Evolutionary conservation across 2,797 vertebrate species (phyloP).

Genomic region (Staurois parvus): DNA sequence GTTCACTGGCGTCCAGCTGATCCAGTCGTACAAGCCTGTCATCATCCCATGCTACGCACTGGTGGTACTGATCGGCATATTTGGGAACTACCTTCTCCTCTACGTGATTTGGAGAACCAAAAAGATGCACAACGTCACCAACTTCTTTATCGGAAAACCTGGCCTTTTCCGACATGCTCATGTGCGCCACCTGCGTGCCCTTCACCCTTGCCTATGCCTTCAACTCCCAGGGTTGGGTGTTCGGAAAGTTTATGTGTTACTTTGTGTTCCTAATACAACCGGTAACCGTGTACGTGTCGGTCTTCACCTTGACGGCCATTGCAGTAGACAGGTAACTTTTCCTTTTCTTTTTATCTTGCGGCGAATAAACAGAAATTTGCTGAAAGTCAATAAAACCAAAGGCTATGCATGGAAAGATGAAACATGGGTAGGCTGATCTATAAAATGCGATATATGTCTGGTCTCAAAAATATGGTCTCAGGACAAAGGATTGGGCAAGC

Average conservation of each 20-base stretch:
- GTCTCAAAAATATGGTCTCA: no score
- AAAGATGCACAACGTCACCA: conserved; percentile 92
- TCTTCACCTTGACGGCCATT: conserved; percentile 89
- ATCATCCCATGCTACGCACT: conserved; percentile 88
- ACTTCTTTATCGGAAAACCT: conserved; percentile 91
- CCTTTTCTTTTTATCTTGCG: not conserved
- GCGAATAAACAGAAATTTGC: not conserved
- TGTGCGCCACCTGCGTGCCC: conserved; percentile 88
- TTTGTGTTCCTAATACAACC: conserved; percentile 90
- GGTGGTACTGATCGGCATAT: conserved; percentile 83
- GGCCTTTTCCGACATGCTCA: conserved; percentile 91
- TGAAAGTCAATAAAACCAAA: not conserved
- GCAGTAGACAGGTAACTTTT: conserved; percentile 85
- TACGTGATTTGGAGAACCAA: conserved; percentile 87
- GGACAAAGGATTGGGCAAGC: no score
- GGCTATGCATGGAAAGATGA: not conserved
- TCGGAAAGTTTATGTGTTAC: conserved; percentile 88
- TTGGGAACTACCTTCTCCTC: conserved; percentile 88
- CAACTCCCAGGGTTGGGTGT: conserved; percentile 88
- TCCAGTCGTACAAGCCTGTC: conserved; percentile 87
- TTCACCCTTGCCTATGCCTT: conserved; percentile 89
- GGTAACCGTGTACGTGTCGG: conserved; percentile 88
- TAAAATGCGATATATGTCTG: no score
- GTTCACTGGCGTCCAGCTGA: conserved; percentile 84
- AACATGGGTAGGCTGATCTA: no score